These are phyloP conservation scores for Okapia johnstoni DNA, from an alignment of 2,113 vertebrate genomes.

Conservation along the genomic window DNA sequence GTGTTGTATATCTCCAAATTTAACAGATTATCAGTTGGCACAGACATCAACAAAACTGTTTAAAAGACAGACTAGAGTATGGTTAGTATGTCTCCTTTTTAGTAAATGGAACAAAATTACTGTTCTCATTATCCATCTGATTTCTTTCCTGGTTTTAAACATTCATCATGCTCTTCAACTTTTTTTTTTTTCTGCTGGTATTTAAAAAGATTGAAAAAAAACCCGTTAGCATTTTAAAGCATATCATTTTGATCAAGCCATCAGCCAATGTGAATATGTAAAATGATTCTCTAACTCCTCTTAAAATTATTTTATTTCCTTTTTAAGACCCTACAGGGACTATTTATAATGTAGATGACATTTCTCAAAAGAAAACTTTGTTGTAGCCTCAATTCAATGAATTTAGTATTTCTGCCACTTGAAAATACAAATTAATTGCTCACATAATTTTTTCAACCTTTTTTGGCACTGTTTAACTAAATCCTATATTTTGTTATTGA, in stretches of 20 bases:
- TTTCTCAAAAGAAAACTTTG: neutral
- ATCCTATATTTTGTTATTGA: neutral
- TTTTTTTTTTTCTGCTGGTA: neutral
- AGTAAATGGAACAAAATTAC: neutral
- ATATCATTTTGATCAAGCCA: neutral
- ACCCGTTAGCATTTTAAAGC: neutral
- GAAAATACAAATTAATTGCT: neutral
- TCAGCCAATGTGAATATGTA: neutral
- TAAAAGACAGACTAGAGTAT: neutral
- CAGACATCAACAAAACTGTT: neutral
- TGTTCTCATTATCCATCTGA: neutral
- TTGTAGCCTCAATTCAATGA: neutral
- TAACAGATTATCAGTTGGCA: neutral
- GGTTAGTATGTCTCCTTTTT: neutral
- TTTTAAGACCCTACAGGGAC: neutral
- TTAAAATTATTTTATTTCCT: neutral
- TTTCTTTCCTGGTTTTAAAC: neutral
- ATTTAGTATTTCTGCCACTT: neutral
- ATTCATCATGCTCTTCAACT: neutral
- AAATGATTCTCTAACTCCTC: neutral
- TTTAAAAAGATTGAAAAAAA: neutral
- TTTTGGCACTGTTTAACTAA: neutral
- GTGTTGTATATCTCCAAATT: neutral
- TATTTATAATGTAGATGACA: neutral
- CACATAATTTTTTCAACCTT: neutral